Evolutionary conservation across 2,113 vertebrate genomes (phyloP), one percentile per base, ranked within the genome.

Genomic region (Puntigrus tetrazona): DNA sequence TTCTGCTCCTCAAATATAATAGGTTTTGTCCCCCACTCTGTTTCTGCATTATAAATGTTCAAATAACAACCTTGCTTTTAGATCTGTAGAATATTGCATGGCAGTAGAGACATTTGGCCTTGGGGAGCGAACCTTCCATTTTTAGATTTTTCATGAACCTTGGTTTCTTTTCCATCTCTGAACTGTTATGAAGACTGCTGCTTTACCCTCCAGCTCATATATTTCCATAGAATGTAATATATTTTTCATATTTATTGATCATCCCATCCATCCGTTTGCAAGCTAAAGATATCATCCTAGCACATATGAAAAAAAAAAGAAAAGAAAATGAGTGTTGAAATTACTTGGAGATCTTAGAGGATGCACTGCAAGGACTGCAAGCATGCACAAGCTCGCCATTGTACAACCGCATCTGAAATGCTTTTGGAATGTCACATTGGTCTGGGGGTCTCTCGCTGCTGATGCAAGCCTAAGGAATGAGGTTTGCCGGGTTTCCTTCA

Each of bases 141-240:
- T 84, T 77, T 63, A 82, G 69, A 81, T 83, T 85, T 85, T 83
- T 86, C 52, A 87, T 77, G 79, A 87, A 86, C 47, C 29, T 75
- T 84, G 63, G 57, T 84, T 82, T 57, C 22, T 57, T 57, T 82
- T 78, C 47, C 61, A 25, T 72, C 55, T 78, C 74, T 74, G 78
- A 13, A 22, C 73, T 38, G 61, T 84, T 86, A 88, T 83, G 79
- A 83, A 43, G 45, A 52, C 78, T 50, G 73, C 80, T 84, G 47
- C 41, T 65, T 52, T 81, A 84, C 72, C 87, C 85, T 87, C 73
- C 61, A 87, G 88, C 87, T 80, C 63, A 83, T 82, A 86, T 36
- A 80, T 85, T 85, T 83, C 85, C 81, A 87, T 83, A 83, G 57
- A 36, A 59, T 79, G 57, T 83, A 50, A 78, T 38, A 72, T 45